Evolutionary conservation across 2,797 vertebrate genomes (phyloP).

Genomic region (Saxicola maurus): DNA sequence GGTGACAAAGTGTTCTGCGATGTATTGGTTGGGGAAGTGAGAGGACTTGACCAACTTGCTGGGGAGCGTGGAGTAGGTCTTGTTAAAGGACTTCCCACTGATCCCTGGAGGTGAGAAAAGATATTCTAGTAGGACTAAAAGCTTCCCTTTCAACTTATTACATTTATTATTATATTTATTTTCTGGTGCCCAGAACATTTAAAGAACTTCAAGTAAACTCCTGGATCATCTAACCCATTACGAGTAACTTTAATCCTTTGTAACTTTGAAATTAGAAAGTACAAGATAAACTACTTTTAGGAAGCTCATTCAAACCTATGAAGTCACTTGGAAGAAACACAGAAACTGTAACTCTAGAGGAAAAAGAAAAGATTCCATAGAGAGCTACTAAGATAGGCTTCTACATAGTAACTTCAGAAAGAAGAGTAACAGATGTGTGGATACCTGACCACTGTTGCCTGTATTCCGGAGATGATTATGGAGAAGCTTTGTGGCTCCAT

Average conservation of each 20-base stretch:
- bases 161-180: neutral
- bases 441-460: slow-evolving; percentile 84
- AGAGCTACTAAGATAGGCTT: neutral
- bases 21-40: slow-evolving; percentile 93
- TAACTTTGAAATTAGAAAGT: neutral
- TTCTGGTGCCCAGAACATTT: neutral
- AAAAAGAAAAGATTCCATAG: neutral
- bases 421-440: neutral
- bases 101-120: slow-evolving; percentile 71
- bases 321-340: neutral
- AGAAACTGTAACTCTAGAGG: neutral
- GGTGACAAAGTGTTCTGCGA: slow-evolving; percentile 92
- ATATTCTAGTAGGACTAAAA: neutral
- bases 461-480: slow-evolving; percentile 93
- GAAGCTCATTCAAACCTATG: neutral
- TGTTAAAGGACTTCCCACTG: slow-evolving; percentile 87
- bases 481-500: slow-evolving; percentile 93
- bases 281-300: neutral
- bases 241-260: neutral
- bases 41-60: slow-evolving; percentile 92
- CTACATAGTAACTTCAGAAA: neutral
- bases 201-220: neutral
- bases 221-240: neutral
- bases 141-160: neutral
- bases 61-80: slow-evolving; percentile 90